These are phyloP conservation scores for Brachionus koreanus DNA, from an alignment of 1,140 invertebrate genomes.

Conservation along the genomic window DNA sequence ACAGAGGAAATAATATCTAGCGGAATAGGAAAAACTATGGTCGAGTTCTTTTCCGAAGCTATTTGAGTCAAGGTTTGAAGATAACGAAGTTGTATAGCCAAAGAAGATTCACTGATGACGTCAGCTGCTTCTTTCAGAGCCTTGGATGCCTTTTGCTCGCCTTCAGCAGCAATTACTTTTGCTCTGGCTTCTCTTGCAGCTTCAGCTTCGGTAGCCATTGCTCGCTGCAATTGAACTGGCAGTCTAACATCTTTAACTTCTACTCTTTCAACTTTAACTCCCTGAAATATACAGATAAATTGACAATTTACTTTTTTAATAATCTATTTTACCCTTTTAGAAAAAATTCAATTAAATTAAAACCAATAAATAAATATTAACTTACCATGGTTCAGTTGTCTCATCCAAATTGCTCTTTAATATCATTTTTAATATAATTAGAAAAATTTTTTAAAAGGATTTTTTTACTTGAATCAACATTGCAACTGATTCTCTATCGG, in stretches of 20 bases:
- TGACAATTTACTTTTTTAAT: not conserved
- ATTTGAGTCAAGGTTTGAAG: slow-evolving; percentile 84
- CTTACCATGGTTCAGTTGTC: slow-evolving; percentile 44
- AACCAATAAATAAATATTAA: not conserved
- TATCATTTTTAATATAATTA: too few relatives aligned
- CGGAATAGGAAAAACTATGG: slow-evolving; percentile 91
- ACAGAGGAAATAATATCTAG: slow-evolving; percentile 72
- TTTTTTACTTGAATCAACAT: slow-evolving; percentile 37
- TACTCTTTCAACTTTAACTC: slow-evolving; percentile 32
- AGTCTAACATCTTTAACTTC: slow-evolving; percentile 49
- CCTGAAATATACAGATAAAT: not conserved
- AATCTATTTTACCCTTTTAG: not conserved
- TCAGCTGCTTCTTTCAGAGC: slow-evolving; percentile 45
- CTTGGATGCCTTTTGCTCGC: slow-evolving; percentile 45
- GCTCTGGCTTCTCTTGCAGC: slow-evolving; percentile 53
- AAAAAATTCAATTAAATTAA: not conserved
- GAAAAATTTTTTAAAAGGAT: not conserved
- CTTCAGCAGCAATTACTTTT: slow-evolving; percentile 49
- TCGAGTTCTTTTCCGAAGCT: slow-evolving; percentile 94
- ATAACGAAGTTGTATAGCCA: slow-evolving; percentile 74
- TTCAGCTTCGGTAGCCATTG: slow-evolving; percentile 56
- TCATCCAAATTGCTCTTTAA: slow-evolving; percentile 44
- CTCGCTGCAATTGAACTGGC: slow-evolving; percentile 51
- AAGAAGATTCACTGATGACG: slow-evolving; percentile 61
- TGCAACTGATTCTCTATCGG: slow-evolving; percentile 39